Evolutionary conservation across 2,797 vertebrate genomes (phyloP).

Genomic region (Onychomys leucogaster): DNA sequence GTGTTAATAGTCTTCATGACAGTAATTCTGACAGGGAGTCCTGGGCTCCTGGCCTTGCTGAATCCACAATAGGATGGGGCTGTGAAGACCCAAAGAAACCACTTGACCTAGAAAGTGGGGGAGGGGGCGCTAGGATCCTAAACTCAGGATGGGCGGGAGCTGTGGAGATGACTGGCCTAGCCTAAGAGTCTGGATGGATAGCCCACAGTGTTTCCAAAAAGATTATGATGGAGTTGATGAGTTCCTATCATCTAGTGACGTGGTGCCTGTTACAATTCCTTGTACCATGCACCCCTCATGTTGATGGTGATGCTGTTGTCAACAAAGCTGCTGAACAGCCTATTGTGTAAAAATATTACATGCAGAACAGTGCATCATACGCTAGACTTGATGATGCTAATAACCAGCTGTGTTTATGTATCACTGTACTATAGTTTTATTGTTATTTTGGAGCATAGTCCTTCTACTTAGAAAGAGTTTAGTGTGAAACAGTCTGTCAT

Average conservation of each 20-base stretch:
- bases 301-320: background rate
- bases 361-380: background rate
- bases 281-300: too few species aligned
- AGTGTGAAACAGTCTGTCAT: background rate
- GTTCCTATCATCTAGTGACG: background rate
- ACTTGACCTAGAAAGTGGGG: background rate
- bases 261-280: background rate
- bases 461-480: background rate
- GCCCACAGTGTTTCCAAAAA: background rate
- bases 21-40: background rate
- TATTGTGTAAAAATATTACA: background rate
- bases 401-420: background rate
- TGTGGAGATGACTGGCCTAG: background rate
- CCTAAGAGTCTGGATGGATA: background rate
- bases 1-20: background rate
- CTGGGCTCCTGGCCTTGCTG: accelerated
- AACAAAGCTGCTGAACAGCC: too few species aligned
- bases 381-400: background rate
- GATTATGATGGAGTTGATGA: background rate
- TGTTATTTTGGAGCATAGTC: background rate
- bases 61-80: background rate
- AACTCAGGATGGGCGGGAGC: background rate
- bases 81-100: background rate
- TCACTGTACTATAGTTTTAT: background rate
- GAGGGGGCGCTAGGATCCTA: background rate